Evolutionary conservation across 2,113 vertebrate genomes (phyloP).

Genomic region (Centropristis striata): DNA sequence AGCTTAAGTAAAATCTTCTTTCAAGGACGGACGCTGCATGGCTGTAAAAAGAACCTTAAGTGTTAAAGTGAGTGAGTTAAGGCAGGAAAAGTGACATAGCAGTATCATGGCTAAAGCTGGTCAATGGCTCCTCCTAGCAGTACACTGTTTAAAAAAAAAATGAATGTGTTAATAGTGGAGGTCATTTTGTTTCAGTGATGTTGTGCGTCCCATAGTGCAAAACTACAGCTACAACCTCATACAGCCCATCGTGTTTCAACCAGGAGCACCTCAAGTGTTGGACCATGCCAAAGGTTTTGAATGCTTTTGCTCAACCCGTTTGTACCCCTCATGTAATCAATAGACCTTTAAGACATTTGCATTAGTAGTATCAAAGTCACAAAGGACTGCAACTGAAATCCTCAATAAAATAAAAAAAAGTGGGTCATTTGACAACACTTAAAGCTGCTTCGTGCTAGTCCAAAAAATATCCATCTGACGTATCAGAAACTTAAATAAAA

Average conservation of each 20-base stretch:
- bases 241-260: neutral
- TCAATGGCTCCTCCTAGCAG: neutral
- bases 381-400: neutral
- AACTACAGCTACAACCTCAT: neutral
- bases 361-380: neutral
- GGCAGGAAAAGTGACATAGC: slow-evolving; percentile 11
- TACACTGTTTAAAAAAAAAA: slow-evolving; percentile 37
- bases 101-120: neutral
- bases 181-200: neutral
- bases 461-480: slow-evolving; percentile 1
- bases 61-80: slow-evolving; percentile 41
- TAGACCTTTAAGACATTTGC: neutral
- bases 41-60: slow-evolving; percentile 44
- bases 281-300: slow-evolving; percentile 36
- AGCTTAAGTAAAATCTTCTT: slow-evolving; percentile 32
- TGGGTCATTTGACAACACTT: slow-evolving; percentile 13
- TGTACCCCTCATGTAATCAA: slow-evolving; percentile 12
- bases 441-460: neutral
- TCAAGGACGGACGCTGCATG: neutral
- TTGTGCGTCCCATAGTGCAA: neutral
- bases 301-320: slow-evolving; percentile 8
- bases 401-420: neutral
- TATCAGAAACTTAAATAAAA: neutral
- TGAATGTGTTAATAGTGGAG: slow-evolving; percentile 21
- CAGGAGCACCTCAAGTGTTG: neutral